Conservation (phyloP, 1,140 invertebrate species). For the Aphelenchoides avenae region DNA sequence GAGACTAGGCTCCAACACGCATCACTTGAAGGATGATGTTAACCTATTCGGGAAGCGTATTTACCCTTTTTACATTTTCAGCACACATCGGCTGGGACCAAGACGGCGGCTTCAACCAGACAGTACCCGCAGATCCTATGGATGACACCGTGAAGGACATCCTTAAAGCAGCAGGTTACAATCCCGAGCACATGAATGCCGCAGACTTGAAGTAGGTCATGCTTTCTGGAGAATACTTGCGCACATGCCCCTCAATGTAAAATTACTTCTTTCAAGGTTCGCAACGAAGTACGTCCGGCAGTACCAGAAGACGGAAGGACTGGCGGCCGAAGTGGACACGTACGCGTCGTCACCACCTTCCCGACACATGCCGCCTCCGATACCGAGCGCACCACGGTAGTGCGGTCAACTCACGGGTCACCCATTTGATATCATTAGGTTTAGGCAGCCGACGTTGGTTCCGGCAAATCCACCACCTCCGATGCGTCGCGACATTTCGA, state of each 20-base stretch:
- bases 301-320: too few species aligned
- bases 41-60: background rate
- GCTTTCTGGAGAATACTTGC: background rate
- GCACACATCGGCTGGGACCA: constrained; percentile 25
- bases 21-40: background rate
- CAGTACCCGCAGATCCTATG: constrained; percentile 14
- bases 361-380: background rate
- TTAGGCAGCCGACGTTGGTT: too few species aligned
- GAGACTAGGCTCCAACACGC: background rate
- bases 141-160: constrained; percentile 17
- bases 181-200: too few species aligned
- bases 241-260: background rate
- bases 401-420: too few species aligned
- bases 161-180: constrained; percentile 14
- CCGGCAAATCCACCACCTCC: too few species aligned
- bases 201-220: too few species aligned
- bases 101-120: constrained; percentile 13
- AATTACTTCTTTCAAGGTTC: background rate
- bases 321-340: constrained; percentile 12
- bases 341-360: constrained; percentile 5
- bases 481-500: too few species aligned
- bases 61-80: constrained; percentile 9
- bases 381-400: too few species aligned
- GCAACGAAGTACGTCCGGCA: constrained; percentile 4
- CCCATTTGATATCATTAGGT: too few species aligned